Evolutionary conservation across 2,888 invertebrate genomes (phyloP), one percentile per base, ranked within the genome.

Genomic region (Cabera pusaria): DNA sequence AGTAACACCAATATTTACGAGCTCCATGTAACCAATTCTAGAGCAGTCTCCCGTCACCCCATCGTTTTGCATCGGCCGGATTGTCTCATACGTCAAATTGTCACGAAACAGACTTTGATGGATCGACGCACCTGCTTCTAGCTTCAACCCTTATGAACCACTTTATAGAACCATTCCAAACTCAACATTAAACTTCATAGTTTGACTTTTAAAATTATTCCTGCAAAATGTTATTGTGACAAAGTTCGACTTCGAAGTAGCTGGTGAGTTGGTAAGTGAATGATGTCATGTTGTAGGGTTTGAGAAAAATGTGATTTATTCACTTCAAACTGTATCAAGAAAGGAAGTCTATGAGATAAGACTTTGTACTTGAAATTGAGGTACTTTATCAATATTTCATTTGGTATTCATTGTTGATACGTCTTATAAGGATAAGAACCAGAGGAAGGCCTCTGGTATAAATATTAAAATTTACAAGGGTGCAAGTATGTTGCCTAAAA

Each of bases 51-150:
- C 62, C 64, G 59, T 68, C 64, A 27, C 54, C 56, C 58, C 49
- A 56, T 61, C 71, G 71, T 79, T 86, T 83, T 82, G 83, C 83
- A 84, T 83, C 67, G 60, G 56, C 63, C 59, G 67, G 77, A 79
- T 84, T 85, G 85, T 86, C 84, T 76, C 83, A 84, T 86, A 86
- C 83, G 87, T 88, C 88, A 87, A 79, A 78, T 83, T 83, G 86
- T 85, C 83, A 76, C 75, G 39, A 33, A 18, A 28, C 25, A 37
- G 82, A 87, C 86, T 61, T 79, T 85, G 87, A 88, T 84, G 54
- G 86, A 88, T 86, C 64, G 68, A 41, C 56, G 79, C 87, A 88
- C 86, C 87, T 87, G 88, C 69, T 67, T 53, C 69, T 23, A 44
- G 39, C 55, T 53, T 56, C 63, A 66, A 71, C 79, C 79, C 76